Evolutionary conservation across 1,140 invertebrate species (phyloP).

Genomic region (Neuroterus valhalla): DNA sequence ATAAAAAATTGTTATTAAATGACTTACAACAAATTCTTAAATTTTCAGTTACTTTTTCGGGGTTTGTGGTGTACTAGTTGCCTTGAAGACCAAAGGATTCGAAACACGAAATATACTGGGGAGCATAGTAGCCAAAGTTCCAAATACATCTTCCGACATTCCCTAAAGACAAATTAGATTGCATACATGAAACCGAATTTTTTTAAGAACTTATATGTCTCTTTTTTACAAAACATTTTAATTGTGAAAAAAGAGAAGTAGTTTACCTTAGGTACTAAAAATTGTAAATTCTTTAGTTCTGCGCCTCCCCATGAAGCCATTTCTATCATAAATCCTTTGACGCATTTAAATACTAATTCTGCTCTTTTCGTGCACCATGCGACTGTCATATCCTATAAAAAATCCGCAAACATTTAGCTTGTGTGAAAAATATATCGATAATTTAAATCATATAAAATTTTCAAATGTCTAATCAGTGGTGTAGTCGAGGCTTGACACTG

Average conservation of each 20-base stretch:
- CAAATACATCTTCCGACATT: conserved; percentile 91
- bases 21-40: neutral
- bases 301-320: conserved; percentile 94
- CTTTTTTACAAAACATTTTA: conserved; percentile 28
- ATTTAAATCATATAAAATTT: neutral
- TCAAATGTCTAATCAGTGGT: no score
- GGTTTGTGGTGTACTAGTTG: conserved; percentile 70
- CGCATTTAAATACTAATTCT: conserved; percentile 98
- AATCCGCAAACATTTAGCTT: conserved; percentile 10
- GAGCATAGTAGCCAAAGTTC: conserved; percentile 88
- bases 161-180: conserved; percentile 78
- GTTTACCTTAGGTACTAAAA: conserved; percentile 84
- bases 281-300: conserved; percentile 91
- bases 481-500: no score
- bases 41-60: conserved; percentile 43
- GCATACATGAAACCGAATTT: neutral
- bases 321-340: conserved; percentile 99
- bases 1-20: neutral
- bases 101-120: conserved; percentile 93
- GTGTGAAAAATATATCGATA: no score
- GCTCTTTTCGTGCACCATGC: conserved; percentile 96
- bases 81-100: conserved; percentile 86
- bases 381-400: conserved; percentile 92
- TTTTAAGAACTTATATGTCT: neutral
- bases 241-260: conserved; percentile 33